Evolutionary conservation across 1,140 invertebrate genomes (phyloP), one percentile per base, ranked within the genome.

Genomic region (Antheraea mylitta): DNA sequence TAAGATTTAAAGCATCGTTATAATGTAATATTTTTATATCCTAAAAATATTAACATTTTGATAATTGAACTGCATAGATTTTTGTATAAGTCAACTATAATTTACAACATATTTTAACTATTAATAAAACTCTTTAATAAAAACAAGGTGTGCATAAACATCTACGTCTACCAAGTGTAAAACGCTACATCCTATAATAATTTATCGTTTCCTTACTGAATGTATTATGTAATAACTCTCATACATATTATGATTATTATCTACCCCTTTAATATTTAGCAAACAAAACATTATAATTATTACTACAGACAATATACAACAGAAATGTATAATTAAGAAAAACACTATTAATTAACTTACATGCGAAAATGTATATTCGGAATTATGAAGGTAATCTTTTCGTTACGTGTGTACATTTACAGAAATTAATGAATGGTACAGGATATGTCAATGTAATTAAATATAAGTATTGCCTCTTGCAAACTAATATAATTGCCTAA

Each of bases 101-200:
- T 77, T 78, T 76, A 82, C 70, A 81, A 72, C 78, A 66, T 63
- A 16, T 66, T 71, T 81, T 82, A 86, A 82, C 82, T 82, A 81
- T 80, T 77, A 83, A 83, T 86, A 88, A 85, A 88, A 79, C 72
- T 88, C 78, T 88, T 83, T 79, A 68, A 61, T 22, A 30, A 61
- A 61, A 87, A 88, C 80, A 82, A 66, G 78, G 85, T 83, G 87
- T 90, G 87, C 86, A 84, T 79, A 77, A 90, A 90, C 86, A 78
- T 80, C 87, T 90, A 88, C 79, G 62, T 64, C 86, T 90, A 90
- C 83, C 45, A 73, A 88, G 85, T 88, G 86, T 85, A 83, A 90
- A 90, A 87, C 81, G 67, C 83, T 66, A 58, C 13, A 58, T 37
- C 37, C 22, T 59, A 37, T 37, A 48, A 58, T 66, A 58, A 38